Base-by-base conservation (phyloP, 1,140 invertebrate genomes). In the Aphidius gifuensis region DNA sequence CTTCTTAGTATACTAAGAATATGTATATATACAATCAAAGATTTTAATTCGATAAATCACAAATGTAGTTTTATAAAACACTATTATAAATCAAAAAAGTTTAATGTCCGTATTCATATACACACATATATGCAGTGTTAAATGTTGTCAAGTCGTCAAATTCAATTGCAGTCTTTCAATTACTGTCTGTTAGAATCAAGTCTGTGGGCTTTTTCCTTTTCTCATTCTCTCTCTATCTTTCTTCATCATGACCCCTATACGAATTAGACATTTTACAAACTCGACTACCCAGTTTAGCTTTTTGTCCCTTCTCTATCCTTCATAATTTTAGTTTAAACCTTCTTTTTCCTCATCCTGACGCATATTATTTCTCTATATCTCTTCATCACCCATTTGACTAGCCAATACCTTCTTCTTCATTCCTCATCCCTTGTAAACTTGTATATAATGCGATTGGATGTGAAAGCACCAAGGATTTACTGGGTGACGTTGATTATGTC, bases 141-240 rank as follows among this genome's bases (percentile, higher is more conserved):
- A 32, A 32, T 32, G 23, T 32, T 58, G 45, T 48, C 32, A 45
- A 16, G 55, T 58, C 59, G 60, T 64, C 46, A 66, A 71, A 69
- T 61, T 69, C 64, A 66, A 69, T 72, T 69, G 66, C 68, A 67
- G 62, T 69, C 62, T 64, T 48, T 65, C 65, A 71, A 70, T 72
- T 71, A 72, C 44, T n/a, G 21, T 38, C 40, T 11, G n/a, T 47
- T 47, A 16, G 46, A 32, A 32, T 47, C 46, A 3, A 16, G 66
- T 51, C 38, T 39, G 49, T 42, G 64, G 64, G 56, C 61, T 54
- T 21, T n/a, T 55, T 39, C 1, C 16, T 49, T 49, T 16, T 16
- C 47, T 21, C 16, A n/a, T 16, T n/a, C 16, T 49, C n/a, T 49
- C 16, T 49, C 7, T 21, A 1, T 9, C n/a, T 9, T 46, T 9